Conservation (phyloP, 2,113 vertebrate genomes). For the Rhineura floridana region DNA sequence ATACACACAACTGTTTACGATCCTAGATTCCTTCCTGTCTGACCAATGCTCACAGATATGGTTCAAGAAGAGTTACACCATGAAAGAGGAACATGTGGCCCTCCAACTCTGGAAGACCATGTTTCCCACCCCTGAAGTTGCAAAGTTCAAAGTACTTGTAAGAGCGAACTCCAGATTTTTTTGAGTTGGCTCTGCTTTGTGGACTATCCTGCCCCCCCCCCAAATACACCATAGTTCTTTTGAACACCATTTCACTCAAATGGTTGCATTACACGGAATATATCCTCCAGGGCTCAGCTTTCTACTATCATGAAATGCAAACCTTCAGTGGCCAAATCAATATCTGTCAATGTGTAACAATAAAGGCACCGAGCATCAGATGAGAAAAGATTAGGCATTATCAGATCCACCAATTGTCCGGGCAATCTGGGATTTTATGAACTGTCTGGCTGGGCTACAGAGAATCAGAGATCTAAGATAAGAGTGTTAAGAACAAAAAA, state of each 20-base stretch:
- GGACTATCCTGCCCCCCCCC: not conserved
- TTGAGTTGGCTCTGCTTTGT: not conserved
- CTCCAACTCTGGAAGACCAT: no score
- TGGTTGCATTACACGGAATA: not conserved
- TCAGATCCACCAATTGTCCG: slow-evolving; percentile 42
- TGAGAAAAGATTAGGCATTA: slow-evolving; percentile 35
- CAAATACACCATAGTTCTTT: not conserved
- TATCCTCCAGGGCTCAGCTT: slow-evolving; percentile 23
- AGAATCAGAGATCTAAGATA: slow-evolving; percentile 4
- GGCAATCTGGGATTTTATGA: not conserved
- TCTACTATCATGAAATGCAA: slow-evolving; percentile 17
- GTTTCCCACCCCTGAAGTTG: no score
- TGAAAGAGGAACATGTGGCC: no score
- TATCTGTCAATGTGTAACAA: slow-evolving; percentile 40
- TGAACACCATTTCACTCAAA: slow-evolving; percentile 37
- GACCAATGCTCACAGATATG: not conserved
- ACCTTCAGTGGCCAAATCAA: slow-evolving; percentile 47
- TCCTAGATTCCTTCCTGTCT: not conserved
- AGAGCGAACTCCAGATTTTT: not conserved
- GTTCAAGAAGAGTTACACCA: not conserved
- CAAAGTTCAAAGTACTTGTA: not conserved
- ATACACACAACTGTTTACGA: not conserved
- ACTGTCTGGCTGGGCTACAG: not conserved
- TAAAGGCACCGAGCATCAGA: slow-evolving; percentile 40
- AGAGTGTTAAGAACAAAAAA: not conserved